Evolutionary conservation across 2,113 vertebrate genomes (phyloP), one percentile per base, ranked within the genome.

Genomic region (Neofelis nebulosa): DNA sequence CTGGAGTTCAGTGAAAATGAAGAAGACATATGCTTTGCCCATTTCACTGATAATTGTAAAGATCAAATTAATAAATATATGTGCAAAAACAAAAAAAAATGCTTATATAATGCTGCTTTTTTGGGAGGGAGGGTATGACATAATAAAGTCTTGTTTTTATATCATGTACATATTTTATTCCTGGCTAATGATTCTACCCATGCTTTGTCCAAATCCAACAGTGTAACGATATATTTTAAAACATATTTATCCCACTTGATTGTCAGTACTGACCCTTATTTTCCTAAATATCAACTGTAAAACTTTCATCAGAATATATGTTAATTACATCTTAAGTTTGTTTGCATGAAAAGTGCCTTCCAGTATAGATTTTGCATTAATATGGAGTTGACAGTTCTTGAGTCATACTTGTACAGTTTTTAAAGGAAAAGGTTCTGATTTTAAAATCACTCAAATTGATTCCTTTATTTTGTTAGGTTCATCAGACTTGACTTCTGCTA

Each of bases 391-490:
- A 73, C 90, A 88, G 18, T 92, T 98, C 33, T 97, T 95, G 31
- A 89, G 25, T 89, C 76, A 76, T 73, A 33, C 27, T n/a, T 82
- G 21, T 92, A 50, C 16, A 91, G 36, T 83, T 96, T 81, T n/a
- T 74, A 82, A 82, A 80, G n/a, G n/a, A 10, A 71, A 71, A 50
- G 48, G 4, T 87, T 89, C 66, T 92, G 33, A 52, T 96, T 94
- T 93, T 18, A 91, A 96, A 95, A 78, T 92, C 36, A 45, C 80
- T 96, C 57, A 95, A 55, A 66, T 94, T 16, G 52, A 76, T 89
- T 93, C 29, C 74, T 96, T 96, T 94, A 18, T 95, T 97, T 97
- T 95, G 15, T 83, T 96, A 98, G 98, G 87, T 94, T 88, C 97
- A 57, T 92, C 84, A 87, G 95, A 97, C 48, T 90, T 98, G 92